These are phyloP conservation scores for Steinernema scapterisci DNA, from an alignment of 2,888 invertebrate genomes.

Conservation along the genomic window DNA sequence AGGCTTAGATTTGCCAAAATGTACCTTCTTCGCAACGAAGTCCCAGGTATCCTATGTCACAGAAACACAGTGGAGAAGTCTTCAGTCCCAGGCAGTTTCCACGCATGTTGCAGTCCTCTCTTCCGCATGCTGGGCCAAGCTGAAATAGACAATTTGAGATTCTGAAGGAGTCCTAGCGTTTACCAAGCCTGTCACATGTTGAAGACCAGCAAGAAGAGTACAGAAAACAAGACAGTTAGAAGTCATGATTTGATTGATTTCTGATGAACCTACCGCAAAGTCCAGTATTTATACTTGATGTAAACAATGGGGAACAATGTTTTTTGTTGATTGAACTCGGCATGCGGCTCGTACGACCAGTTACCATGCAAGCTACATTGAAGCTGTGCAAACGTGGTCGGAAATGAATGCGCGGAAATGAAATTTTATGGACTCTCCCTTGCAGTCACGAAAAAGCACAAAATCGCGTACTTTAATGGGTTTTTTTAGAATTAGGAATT, in stretches of 20 bases:
- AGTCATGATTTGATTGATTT: constrained; percentile 20
- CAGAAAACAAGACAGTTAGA: constrained; percentile 6
- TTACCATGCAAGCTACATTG: background rate
- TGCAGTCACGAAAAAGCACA: background rate
- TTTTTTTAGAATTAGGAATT: background rate
- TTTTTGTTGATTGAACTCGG: constrained; percentile 27
- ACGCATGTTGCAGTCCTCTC: constrained; percentile 47
- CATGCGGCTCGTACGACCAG: constrained; percentile 16
- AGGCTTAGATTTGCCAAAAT: too few relatives aligned
- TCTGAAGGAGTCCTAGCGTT: background rate
- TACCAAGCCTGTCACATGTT: background rate
- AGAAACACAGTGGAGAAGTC: constrained; percentile 46
- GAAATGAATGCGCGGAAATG: constrained; percentile 21
- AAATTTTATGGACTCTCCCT: background rate
- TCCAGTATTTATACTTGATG: constrained; percentile 17
- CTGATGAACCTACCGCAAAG: constrained; percentile 16
- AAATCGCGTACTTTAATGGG: background rate
- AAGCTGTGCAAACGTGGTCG: constrained; percentile 1
- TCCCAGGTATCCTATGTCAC: constrained; percentile 52
- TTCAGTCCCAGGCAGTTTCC: constrained; percentile 52
- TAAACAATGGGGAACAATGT: constrained; percentile 21
- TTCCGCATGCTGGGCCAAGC: background rate
- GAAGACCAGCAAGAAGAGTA: background rate
- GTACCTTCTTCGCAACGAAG: constrained; percentile 47
- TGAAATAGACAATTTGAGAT: background rate